phyloP scores from a whole-genome alignment of 2,113 vertebrate genomes.

The Uria aalge region DNA sequence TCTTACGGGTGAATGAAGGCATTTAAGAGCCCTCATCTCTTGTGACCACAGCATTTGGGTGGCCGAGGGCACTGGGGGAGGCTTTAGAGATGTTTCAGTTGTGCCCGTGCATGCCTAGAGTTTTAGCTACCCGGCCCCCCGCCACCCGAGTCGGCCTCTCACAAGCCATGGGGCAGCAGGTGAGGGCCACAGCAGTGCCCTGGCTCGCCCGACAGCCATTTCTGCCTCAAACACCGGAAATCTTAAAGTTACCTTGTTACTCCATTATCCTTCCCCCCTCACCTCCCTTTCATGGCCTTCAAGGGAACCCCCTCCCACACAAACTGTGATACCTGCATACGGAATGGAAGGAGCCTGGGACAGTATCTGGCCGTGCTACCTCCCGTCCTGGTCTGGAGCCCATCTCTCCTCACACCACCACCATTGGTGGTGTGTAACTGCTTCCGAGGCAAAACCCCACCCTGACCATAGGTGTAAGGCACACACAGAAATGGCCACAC shows the following conservation, averaged over 20 bases:
- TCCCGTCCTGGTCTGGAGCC: not conserved
- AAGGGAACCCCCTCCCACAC: not conserved
- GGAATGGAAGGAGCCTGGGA: not conserved
- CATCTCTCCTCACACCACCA: not conserved
- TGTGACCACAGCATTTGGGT: not conserved
- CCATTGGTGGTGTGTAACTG: accelerated
- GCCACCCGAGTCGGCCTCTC: accelerated
- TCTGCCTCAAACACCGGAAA: not conserved
- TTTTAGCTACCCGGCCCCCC: not conserved
- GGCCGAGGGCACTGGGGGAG: not conserved
- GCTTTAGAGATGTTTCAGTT: not conserved
- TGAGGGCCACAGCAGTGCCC: not conserved
- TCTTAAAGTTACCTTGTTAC: not conserved
- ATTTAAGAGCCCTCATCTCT: not conserved
- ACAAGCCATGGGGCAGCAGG: accelerated
- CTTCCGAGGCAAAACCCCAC: not conserved
- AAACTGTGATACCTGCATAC: not conserved
- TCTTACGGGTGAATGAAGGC: not conserved
- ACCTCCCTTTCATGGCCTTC: not conserved
- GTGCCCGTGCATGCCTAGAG: not conserved
- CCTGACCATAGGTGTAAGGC: accelerated
- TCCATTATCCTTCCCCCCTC: not conserved
- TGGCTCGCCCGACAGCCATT: not conserved
- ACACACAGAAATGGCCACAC: not conserved
- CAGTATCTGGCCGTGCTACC: not conserved